Evolutionary conservation across 1,140 invertebrate species (phyloP).

Genomic region (Hestina assimilis): DNA sequence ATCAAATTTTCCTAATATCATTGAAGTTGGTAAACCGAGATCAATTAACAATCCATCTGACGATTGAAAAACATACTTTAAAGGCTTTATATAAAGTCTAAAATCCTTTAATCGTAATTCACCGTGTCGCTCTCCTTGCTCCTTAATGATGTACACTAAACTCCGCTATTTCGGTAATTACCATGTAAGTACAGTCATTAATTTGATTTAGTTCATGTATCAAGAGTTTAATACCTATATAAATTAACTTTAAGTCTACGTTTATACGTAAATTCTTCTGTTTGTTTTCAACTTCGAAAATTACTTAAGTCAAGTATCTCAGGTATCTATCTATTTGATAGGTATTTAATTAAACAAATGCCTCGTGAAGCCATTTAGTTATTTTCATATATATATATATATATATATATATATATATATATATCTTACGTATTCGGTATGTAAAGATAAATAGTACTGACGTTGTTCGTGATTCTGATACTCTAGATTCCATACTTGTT

Average conservation of each 20-base stretch:
- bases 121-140: not conserved
- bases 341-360: too few relatives aligned
- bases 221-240: constrained; percentile 22
- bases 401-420: too few relatives aligned
- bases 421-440: too few relatives aligned
- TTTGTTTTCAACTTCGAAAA: constrained; percentile 18
- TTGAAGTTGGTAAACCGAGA: constrained; percentile 1
- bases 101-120: not conserved
- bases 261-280: constrained; percentile 1
- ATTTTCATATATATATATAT: too few relatives aligned
- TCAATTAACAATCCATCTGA: not conserved
- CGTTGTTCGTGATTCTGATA: too few relatives aligned
- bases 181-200: constrained; percentile 31
- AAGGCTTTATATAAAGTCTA: not conserved
- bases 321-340: not conserved
- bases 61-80: not conserved
- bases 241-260: constrained; percentile 7
- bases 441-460: too few relatives aligned
- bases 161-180: constrained; percentile 28
- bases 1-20: constrained; percentile 6
- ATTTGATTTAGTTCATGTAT: constrained; percentile 32
- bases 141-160: constrained; percentile 20
- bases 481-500: too few relatives aligned
- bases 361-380: too few relatives aligned
- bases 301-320: not conserved